Evolutionary conservation across 2,797 vertebrate genomes (phyloP).

Genomic region (Bufotes viridis): DNA sequence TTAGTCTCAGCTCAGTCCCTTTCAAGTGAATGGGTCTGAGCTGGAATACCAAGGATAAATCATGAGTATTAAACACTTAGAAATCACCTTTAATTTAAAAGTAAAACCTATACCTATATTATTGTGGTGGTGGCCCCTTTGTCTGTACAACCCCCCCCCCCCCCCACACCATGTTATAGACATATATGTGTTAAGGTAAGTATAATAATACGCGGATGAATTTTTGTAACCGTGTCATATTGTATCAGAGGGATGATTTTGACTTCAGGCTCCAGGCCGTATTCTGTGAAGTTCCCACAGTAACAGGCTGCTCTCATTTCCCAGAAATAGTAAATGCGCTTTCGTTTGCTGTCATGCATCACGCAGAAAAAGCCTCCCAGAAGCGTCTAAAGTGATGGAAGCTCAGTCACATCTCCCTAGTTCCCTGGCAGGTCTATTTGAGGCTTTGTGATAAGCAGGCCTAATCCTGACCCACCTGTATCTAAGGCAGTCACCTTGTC

Average conservation of each 20-base stretch:
- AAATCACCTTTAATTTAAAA: too few species aligned
- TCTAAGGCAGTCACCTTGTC: slow-evolving; percentile 32
- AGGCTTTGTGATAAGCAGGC: not conserved
- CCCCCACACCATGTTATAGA: not conserved
- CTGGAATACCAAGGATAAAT: too few species aligned
- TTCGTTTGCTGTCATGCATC: slow-evolving; percentile 17
- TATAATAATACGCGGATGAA: slow-evolving; percentile 15
- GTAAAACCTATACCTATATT: too few species aligned
- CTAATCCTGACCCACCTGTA: slow-evolving; percentile 6
- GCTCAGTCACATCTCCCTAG: slow-evolving; percentile 8
- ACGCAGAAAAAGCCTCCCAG: slow-evolving; percentile 13
- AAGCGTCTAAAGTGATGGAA: slow-evolving; percentile 25
- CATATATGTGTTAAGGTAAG: not conserved
- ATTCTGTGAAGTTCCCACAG: slow-evolving; percentile 38
- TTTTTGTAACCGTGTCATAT: slow-evolving; percentile 31
- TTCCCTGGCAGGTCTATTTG: slow-evolving; percentile 8
- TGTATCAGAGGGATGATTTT: slow-evolving; percentile 17
- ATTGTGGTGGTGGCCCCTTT: too few species aligned
- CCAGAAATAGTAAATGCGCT: slow-evolving; percentile 32
- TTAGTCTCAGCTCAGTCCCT: too few species aligned
- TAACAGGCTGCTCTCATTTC: slow-evolving; percentile 29
- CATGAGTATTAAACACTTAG: too few species aligned
- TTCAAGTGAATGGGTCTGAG: too few species aligned
- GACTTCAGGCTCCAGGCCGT: slow-evolving; percentile 32
- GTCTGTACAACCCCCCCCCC: not conserved